Base-by-base conservation (phyloP, 2,797 vertebrate species). In the Macropus fuliginosus region DNA sequence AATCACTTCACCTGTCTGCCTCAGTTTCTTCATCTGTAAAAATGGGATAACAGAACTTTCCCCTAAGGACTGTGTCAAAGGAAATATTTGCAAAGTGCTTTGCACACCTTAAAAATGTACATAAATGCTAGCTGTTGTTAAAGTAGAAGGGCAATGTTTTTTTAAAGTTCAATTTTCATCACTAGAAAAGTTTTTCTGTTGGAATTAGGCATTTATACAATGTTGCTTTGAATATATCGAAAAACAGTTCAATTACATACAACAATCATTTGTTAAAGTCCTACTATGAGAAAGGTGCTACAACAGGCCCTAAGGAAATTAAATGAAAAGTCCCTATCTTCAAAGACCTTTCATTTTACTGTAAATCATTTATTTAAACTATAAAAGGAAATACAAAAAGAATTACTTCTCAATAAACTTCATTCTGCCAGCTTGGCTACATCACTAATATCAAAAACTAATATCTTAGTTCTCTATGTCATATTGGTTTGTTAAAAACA, bases 101-200 rank as follows among this genome's bases (percentile, higher is more conserved):
- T 0, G 56, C 3, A 74, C 55, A 87, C 3, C 14, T 52, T 9
- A 28, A 50, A 40, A 29, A 34, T 9, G 27, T 54, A 28, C 4
- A 50, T 12, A 8, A 92, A 13, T 0, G 31, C 34, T 5, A 50
- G 93, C 54, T 74, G n/a, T 54, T 50, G 40, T 90, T 92, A 92
- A 95, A 94, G 74, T 1, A 92, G 74, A 13, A 57, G 12, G 92
- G 9, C 50, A 92, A 92, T 46, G 24, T 62, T 93, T 90, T 90
- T 50, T 57, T 74, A 57, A 59, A 96, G 94, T 34, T 24, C 59
- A 93, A 92, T 27, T 93, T 57, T 92, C 52, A 92, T 28, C 34
- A n/a, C n/a, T 91, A 93, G 59, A 92, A 92, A 40, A 50, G 31
- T 40, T 28, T 91, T 56, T 91, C 54, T 94, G 4, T 34, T 92